Conservation (phyloP, 2,888 invertebrate genomes). For the Petrolisthes cinctipes region DNA sequence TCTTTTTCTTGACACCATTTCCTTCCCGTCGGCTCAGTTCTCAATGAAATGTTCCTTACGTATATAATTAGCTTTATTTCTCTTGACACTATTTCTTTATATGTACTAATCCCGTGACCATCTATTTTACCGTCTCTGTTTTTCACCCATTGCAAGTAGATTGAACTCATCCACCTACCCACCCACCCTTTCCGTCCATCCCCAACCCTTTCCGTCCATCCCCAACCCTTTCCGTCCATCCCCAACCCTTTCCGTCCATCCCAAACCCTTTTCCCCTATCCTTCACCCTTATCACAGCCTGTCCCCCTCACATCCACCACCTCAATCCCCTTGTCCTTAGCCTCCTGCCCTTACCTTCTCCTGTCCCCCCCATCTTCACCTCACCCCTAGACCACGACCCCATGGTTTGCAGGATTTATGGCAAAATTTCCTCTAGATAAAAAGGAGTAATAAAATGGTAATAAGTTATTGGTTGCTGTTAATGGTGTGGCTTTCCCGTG, state of each 20-base stretch:
- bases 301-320: background rate
- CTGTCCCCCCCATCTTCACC: background rate
- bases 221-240: no score
- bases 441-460: background rate
- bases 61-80: no score
- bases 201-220: no score
- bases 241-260: no score
- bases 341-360: background rate
- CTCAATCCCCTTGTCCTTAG: background rate
- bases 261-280: conserved; percentile 17
- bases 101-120: no score
- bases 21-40: no score
- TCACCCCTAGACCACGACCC: background rate
- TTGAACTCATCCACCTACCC: background rate
- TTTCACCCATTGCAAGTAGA: no score
- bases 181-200: background rate
- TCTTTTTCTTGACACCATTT: no score
- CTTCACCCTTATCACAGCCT: conserved; percentile 2
- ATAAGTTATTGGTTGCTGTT: background rate
- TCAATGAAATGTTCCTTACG: no score
- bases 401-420: conserved; percentile 10
- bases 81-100: no score
- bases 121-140: no score
- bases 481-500: conserved; percentile 9
- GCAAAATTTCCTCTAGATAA: conserved; percentile 9